phyloP scores from a whole-genome alignment of 2,113 vertebrate genomes.

The Macroglossus sobrinus region DNA sequence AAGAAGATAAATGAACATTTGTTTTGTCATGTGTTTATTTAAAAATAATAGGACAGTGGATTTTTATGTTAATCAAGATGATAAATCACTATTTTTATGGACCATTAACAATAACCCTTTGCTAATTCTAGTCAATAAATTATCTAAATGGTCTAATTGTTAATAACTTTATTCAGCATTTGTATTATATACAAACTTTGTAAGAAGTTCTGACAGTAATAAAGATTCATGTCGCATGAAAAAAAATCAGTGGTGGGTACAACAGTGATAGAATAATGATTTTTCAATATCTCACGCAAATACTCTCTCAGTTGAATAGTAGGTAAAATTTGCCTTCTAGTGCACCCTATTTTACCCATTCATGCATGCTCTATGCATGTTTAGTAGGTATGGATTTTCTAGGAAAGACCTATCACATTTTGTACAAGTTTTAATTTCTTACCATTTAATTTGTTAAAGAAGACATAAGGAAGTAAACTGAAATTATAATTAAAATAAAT shows the following conservation, averaged over 20 bases:
- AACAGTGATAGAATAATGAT: neutral
- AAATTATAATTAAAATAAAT: neutral
- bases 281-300: neutral
- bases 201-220: neutral
- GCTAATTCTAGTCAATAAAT: neutral
- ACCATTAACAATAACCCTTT: neutral
- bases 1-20: neutral
- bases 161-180: neutral
- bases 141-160: neutral
- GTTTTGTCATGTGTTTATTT: neutral
- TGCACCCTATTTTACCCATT: neutral
- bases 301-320: neutral
- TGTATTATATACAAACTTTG: neutral
- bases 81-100: neutral
- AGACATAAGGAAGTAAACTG: neutral
- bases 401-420: neutral
- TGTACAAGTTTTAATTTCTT: neutral
- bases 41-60: neutral
- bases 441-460: neutral
- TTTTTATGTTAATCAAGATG: neutral
- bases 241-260: neutral
- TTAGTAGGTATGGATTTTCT: neutral
- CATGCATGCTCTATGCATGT: neutral
- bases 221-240: neutral
- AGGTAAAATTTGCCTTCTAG: neutral